phyloP scores from a whole-genome alignment of 2,113 vertebrate genomes.

The Ciconia maguari region DNA sequence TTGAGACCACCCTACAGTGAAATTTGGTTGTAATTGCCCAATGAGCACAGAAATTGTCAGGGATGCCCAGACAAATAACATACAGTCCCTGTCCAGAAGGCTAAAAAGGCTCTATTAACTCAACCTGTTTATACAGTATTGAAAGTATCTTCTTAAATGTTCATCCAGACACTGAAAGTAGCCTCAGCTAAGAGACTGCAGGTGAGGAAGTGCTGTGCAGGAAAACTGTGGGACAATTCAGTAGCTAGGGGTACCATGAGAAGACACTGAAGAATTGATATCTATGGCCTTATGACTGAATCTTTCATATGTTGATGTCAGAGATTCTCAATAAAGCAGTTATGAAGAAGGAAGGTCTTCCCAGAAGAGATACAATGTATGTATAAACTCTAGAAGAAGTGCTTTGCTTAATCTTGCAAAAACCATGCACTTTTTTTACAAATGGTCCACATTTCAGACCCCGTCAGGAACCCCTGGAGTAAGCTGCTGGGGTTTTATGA shows the following conservation, averaged over 20 bases:
- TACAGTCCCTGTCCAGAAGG: background rate
- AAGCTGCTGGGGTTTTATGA: background rate
- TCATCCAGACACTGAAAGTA: background rate
- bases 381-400: background rate
- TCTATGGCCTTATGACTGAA: background rate
- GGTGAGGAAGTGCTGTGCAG: background rate
- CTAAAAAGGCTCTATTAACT: background rate
- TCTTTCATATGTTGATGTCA: background rate
- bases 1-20: background rate
- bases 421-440: background rate
- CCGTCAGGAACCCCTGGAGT: too few species aligned
- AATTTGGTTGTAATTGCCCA: background rate
- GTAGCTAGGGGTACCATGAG: background rate
- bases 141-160: background rate
- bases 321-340: background rate
- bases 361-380: background rate
- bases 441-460: background rate
- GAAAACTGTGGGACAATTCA: background rate
- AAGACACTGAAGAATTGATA: background rate
- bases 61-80: background rate
- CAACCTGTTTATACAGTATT: background rate
- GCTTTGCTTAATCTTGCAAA: background rate
- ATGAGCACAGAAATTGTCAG: background rate
- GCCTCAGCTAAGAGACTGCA: background rate
- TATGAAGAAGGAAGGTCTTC: background rate